phyloP scores from a whole-genome alignment of 1,140 invertebrate genomes.

The Sinella curviseta region DNA sequence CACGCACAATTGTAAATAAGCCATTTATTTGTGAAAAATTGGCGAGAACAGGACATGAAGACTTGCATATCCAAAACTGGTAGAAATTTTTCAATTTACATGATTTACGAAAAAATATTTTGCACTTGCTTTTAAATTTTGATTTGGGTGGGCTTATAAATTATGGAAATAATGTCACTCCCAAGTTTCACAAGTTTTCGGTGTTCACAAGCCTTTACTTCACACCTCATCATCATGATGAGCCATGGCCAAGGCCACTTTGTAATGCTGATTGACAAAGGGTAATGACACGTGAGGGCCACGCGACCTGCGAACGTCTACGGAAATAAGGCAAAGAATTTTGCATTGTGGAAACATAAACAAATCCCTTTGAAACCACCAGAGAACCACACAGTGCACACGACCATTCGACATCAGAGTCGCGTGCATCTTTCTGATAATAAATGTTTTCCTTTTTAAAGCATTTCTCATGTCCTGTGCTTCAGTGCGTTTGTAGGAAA shows the following conservation, averaged over 20 bases:
- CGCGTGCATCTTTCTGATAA: not conserved
- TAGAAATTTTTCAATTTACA: too few relatives aligned
- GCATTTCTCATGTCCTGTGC: too few relatives aligned
- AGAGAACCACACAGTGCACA: not conserved
- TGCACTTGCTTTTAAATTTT: too few relatives aligned
- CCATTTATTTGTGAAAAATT: too few relatives aligned
- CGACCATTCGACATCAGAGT: not conserved
- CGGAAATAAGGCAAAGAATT: not conserved
- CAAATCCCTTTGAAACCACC: slow-evolving; percentile 4
- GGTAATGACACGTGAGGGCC: not conserved
- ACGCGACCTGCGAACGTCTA: not conserved
- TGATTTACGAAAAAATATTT: too few relatives aligned
- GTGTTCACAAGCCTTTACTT: not conserved
- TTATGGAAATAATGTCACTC: too few relatives aligned
- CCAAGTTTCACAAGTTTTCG: too few relatives aligned
- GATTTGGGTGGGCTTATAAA: too few relatives aligned
- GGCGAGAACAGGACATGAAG: too few relatives aligned
- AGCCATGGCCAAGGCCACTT: not conserved
- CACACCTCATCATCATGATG: not conserved
- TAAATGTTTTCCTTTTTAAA: not conserved
- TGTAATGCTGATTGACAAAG: not conserved
- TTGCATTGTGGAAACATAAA: not conserved
- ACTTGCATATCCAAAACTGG: too few relatives aligned
- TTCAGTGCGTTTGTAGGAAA: too few relatives aligned
- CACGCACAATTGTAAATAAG: too few relatives aligned